Evolutionary conservation across 1,140 invertebrate species (phyloP), one percentile per base, ranked within the genome.

Genomic region (Temnothorax nylanderi): DNA sequence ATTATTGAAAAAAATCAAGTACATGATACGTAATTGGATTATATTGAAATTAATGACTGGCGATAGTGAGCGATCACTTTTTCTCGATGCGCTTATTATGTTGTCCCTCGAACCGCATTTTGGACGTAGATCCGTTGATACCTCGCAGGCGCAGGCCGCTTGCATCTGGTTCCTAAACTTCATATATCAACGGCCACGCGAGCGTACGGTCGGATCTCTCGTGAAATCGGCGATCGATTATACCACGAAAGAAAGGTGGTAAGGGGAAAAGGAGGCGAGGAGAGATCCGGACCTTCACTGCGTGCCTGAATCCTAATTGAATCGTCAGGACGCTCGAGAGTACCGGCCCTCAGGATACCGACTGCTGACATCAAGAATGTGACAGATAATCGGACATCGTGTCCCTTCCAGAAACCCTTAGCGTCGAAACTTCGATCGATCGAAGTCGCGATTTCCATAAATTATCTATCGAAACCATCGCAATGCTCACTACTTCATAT

Each of bases 251-350:
- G 88, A 77, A 78, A 88, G 84, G 41, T 44, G 74, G 74, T n/a
- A 58, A 74, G 49, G 34, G 41, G 69, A 4, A 10, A 37, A 34
- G 58, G 74, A 85, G 72, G 80, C 41, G 64, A 76, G 21, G 18
- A 67, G 74, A 89, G 44, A 75, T 65, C 81, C 86, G 41, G 65
- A 62, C 75, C 90, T 89, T 60, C 47, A 74, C 91, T 87, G 90
- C 82, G 90, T 91, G 88, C 87, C 82, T 88, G 87, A 89, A 89
- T 93, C 92, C 92, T 95, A 95, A 95, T 95, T 95, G 94, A 95
- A 95, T 94, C 91, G 93, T 95, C 94, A 93, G 92, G 91, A 91
- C 90, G 87, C 81, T 86, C 77, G 82, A 75, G 89, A 90, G 87
- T 92, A 90, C 88, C 87, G 80, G 89, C 75, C 89, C 87, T 92